Evolutionary conservation across 2,888 invertebrate species (phyloP), one percentile per base, ranked within the genome.

Genomic region (Yponomeuta malinellus): DNA sequence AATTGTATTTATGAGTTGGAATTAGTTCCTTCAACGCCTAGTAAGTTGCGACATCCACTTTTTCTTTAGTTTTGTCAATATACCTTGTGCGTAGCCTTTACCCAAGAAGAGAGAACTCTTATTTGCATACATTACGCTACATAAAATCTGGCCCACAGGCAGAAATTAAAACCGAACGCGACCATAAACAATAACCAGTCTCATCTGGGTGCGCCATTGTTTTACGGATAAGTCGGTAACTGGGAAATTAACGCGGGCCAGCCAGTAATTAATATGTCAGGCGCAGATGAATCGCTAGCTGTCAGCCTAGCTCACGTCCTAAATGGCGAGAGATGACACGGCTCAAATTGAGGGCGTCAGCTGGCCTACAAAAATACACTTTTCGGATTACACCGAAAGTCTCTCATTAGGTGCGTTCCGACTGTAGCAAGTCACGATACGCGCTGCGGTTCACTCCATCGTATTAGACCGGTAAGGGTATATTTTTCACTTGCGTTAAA

Each of bases 251-350:
- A 29, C 65, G 12, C 33, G 2, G 31, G 5, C 29, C 65, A 6
- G 65, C 29, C 48, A 48, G 70, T 70, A 71, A 71, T 71, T 71
- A 71, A 71, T 31, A 48, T 64, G 71, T 71, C 71, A 68, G 59
- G 67, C 31, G 33, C 71, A 71, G 71, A 71, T 67, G 59, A 67
- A 37, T 37, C 33, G 67, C 63, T 37, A 5, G 37, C 33, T 43
- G 67, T 43, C 67, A 67, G 33, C 15, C n/a, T 15, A 67, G 33
- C 15, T 15, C 43, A 10, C 48, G 52, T 31, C 31, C 29, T 31
- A 52, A 31, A n/a, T 52, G 52, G 15, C 31, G 52, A 31, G 12
- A 29, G 69, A 59, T 12, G 15, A 59, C 12, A 3, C 52, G 4
- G 43, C 43, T 5, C 43, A 8, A 43, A 43, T 43, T 43, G 8